Base-by-base conservation (phyloP, 2,888 invertebrate genomes). In the Xiphydria camelus region DNA sequence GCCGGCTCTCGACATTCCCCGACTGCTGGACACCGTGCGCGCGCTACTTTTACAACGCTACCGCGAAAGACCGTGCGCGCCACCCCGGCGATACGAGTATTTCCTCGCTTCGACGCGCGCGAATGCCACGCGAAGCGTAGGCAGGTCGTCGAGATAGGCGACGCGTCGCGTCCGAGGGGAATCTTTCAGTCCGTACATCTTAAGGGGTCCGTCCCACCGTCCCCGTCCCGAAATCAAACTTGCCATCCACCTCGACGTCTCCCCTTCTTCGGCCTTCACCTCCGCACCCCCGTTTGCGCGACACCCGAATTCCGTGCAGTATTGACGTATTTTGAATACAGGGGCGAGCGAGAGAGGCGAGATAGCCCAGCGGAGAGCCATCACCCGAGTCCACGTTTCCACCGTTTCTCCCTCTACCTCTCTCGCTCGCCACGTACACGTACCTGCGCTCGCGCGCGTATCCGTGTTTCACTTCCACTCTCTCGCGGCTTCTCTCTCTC, bases 311-410 rank as follows among this genome's bases (percentile, higher is more conserved):
- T 48, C 45, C 51, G 50, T 41, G 53, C 53, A 51, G 53, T 66
- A 62, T 65, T 63, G 63, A 64, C 61, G 67, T 64, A 64, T 62
- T 68, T 64, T 61, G 65, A 66, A 66, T 62, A 55, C 50, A 38
- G 45, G 41, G 47, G 32, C 35, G 29, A 47, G 47, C 32, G 29
- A 33, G 41, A 41, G 38, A 25, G 37, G 49, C 35, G 44, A 46
- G 47, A 49, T 43, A 53, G 60, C 59, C 56, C 57, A 47, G 53
- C 58, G 32, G 44, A 48, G 56, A 53, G 55, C 50, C 48, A 59
- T 59, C 53, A 58, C 55, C 56, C 47, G 50, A 48, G 59, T 57
- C 56, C 57, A 32, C 38, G 35, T 29, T 9, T 10, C 12, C 14
- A 29, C 12, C n/a, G n/a, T 29, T 29, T 29, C 29, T 14, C 12